Evolutionary conservation across 2,888 invertebrate genomes (phyloP), one percentile per base, ranked within the genome.

Genomic region (Leptopterna dolabrata): DNA sequence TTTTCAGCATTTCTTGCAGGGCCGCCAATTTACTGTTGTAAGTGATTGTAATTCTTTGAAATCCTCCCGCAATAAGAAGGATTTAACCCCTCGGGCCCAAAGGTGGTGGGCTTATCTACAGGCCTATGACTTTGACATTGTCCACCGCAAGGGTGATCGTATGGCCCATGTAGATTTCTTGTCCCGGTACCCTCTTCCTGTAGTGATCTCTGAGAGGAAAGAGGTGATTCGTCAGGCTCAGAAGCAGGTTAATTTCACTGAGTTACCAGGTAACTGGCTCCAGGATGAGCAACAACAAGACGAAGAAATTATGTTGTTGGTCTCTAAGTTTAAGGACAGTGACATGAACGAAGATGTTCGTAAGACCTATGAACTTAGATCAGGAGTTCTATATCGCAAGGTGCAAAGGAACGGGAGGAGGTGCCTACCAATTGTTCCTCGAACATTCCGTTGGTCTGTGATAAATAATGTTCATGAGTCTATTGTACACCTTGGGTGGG

Each of bases 11-110:
- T 4, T 78, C 82, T 36, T 63, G 41, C 30, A 19, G 41, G 19
- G 73, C 84, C 11, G 47, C 76, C 3, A 78, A 36, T 76, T 84
- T 84, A 16, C 14, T 84, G 24, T 78, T 29, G 83, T 91, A 0
- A 76, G 24, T 30, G 76, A 76, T 24, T 78, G 78, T n/a, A 78
- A 78, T 45, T 36, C 78, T 16, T 19, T 78, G 1, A 41, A 45
- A 2, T 6, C 78, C 0, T 78, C 78, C n/a, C 78, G 27, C 9
- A 45, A 16, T 24, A 78, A 78, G 24, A 45, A 45, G 24, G 78
- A 78, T 27, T 45, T 78, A 24, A n/a, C 47, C 24, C 78, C 78
- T n/a, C 6, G 78, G 9, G 78, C 45, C 19, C 45, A 78, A 7
- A n/a, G 78, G 11, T 76, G 76, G 76, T 76, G 76, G 30, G 76